phyloP scores from a whole-genome alignment of 2,113 vertebrate genomes.

The Vulpes lagopus region DNA sequence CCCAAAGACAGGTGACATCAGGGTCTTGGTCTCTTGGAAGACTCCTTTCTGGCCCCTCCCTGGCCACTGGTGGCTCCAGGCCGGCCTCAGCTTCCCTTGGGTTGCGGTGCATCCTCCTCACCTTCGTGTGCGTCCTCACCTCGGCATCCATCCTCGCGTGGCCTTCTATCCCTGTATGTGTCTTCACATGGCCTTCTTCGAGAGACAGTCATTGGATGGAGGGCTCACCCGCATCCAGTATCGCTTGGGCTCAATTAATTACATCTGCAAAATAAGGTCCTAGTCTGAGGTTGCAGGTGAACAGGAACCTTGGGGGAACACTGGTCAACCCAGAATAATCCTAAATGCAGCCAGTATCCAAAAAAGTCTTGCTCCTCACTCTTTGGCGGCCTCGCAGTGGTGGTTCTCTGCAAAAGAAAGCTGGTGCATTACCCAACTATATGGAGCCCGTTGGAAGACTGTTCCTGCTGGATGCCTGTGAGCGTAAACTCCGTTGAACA shows the following conservation, averaged over 20 bases:
- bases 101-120: no score
- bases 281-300: not conserved
- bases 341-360: not conserved
- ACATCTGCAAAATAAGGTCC: not conserved
- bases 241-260: not conserved
- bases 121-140: not conserved
- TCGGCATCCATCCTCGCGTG: not conserved
- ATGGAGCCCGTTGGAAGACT: not conserved
- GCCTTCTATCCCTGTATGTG: not conserved
- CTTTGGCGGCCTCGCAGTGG: not conserved
- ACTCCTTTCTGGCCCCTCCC: not conserved
- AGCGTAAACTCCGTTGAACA: not conserved
- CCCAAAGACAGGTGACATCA: not conserved
- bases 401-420: not conserved
- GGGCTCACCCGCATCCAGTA: not conserved
- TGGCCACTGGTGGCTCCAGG: not conserved
- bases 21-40: not conserved
- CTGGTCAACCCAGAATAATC: not conserved
- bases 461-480: not conserved
- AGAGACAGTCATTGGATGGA: not conserved
- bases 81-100: not conserved
- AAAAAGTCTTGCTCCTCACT: not conserved
- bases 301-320: not conserved
- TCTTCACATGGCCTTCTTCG: not conserved
- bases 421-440: accelerated